Base-by-base conservation (phyloP, 1,140 invertebrate genomes). In the Lepidurus apus region DNA sequence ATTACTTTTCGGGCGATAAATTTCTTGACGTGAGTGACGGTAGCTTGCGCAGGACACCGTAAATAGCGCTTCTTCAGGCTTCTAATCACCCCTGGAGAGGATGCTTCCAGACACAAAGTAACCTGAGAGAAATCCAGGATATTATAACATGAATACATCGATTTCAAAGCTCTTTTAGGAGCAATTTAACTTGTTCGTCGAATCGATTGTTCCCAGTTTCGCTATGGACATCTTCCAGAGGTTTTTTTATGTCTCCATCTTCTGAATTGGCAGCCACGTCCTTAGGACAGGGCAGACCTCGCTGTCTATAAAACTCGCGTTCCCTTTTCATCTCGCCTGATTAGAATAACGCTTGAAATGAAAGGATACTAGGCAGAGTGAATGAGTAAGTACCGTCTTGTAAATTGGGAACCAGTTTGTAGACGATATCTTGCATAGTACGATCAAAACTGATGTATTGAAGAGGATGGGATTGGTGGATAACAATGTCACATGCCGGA, bases 361-460 rank as follows among this genome's bases (percentile, higher is more conserved):
- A 47, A 75, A 47, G 13, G 21, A n/a, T n/a, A 26, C 9, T 24
- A 26, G 21, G 3, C 21, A 74, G 10, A 74, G 21, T 13, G 21
- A 2, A 74, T 8, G 42, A 74, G 11, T 34, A 74, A 43, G 87
- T 87, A 94, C 93, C 92, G 86, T 94, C 92, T 87, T 97, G 94
- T 81, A 97, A 87, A 83, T 95, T 91, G 80, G 95, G 95, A 80
- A 97, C 95, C 81, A 97, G 86, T 89, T 98, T 98, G 87, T 97
- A 98, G 75, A 98, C 96, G 86, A 99, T 97, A 88, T 98, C 96
- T 86, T 99, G 97, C 93, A 99, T 95, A 79, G 96, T 98, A 82
- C 97, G 89, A 87, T 99, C 97, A 87, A 97, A 97, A 85, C 95
- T 96, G 82, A 98, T 97, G 83, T 98, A 97, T 83, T 98, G 94